Evolutionary conservation across 2,888 invertebrate genomes (phyloP), one percentile per base, ranked within the genome.

Genomic region (Euplexia lucipara): DNA sequence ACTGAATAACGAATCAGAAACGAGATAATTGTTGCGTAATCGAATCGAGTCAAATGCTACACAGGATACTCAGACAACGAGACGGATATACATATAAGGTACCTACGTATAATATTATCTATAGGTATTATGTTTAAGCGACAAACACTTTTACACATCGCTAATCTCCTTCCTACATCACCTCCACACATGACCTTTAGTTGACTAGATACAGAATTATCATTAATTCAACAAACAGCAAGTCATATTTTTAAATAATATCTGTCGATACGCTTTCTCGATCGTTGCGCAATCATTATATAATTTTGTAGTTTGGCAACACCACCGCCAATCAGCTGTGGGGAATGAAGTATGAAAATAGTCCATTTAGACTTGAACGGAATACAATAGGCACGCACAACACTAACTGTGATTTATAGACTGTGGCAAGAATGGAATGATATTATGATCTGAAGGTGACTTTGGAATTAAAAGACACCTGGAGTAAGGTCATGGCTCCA

Each of bases 331-430:
- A 66, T 60, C 53, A 20, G 10, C 44, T 37, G 41, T 39, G 20
- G 30, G 59, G 30, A 58, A 59, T 48, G 35, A 59, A 58, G 53
- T 45, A 52, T 53, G 35, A 57, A 59, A 63, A 73, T 47, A 68
- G 30, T 64, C 37, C 48, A 49, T 60, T 57, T 52, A 20, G 26
- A 52, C 48, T 60, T 54, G 35, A 32, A 57, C 14, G 20, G 35
- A 39, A 49, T 42, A 75, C 49, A 69, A 58, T 52, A 44, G 54
- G 22, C 74, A 64, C 65, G 75, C 70, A 53, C 52, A 57, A 22
- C n/a, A 8, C 53, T 58, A 61, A 64, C 51, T 41, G 14, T 65
- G 75, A 74, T 74, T 74, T 65, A 75, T 75, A 54, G 60, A 22
- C 41, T 22, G 14, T 22, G 22, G 57, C 45, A 22, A 68, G 16